Conservation (phyloP, 2,113 vertebrate species). For the Gymnogyps californianus region DNA sequence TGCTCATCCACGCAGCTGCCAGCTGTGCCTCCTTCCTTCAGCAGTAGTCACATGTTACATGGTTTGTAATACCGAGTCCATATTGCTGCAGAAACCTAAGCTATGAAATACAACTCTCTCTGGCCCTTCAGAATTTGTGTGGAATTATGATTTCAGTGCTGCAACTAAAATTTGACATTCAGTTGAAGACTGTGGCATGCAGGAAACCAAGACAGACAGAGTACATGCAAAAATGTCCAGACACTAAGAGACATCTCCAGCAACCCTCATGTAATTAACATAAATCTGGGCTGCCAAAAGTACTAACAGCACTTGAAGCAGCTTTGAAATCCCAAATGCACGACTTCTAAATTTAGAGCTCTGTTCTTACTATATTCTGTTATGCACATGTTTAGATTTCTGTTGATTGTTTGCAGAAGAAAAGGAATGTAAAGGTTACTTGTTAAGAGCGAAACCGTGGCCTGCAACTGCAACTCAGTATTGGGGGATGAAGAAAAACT, state of each 20-base stretch:
- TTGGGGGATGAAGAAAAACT: background rate
- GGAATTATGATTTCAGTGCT: slow-evolving; percentile 20
- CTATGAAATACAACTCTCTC: background rate
- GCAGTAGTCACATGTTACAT: slow-evolving; percentile 19
- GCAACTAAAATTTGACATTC: slow-evolving; percentile 19
- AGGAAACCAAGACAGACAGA: slow-evolving; percentile 61
- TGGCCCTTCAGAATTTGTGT: slow-evolving; percentile 1
- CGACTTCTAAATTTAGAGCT: slow-evolving; percentile 60
- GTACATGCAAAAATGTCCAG: slow-evolving; percentile 60
- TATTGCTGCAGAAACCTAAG: slow-evolving; percentile 10
- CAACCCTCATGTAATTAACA: slow-evolving; percentile 60
- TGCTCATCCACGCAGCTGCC: slow-evolving; percentile 69
- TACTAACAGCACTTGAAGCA: slow-evolving; percentile 59
- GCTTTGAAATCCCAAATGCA: slow-evolving; percentile 65
- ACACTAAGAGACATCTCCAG: slow-evolving; percentile 53
- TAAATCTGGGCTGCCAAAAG: slow-evolving; percentile 65
- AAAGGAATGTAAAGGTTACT: slow-evolving; percentile 46
- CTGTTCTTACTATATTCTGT: slow-evolving; percentile 58
- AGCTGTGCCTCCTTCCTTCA: slow-evolving; percentile 63
- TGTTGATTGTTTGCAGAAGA: slow-evolving; percentile 63
- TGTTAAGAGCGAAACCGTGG: background rate
- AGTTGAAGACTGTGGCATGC: background rate
- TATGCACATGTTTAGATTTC: slow-evolving; percentile 63
- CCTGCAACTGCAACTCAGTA: background rate
- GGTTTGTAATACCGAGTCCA: background rate